These are phyloP conservation scores for Phyllostomus discolor DNA, from an alignment of 2,113 vertebrate species.

Conservation along the genomic window DNA sequence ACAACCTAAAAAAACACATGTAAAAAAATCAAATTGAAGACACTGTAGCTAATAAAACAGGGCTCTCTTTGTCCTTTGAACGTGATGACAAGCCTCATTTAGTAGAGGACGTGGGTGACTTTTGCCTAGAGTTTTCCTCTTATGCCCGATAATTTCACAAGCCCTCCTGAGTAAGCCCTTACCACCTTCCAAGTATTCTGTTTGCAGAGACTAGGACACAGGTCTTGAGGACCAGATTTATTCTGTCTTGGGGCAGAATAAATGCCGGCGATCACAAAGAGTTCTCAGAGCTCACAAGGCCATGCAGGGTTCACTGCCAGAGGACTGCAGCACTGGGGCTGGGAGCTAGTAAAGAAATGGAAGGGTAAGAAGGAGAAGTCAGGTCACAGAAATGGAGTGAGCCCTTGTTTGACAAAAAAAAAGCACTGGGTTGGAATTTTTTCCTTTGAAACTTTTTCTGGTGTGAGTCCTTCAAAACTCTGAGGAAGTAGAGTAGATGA, in stretches of 20 bases:
- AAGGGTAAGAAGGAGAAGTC: background rate
- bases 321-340: fast-evolving
- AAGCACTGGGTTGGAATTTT: background rate
- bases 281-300: background rate
- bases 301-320: too few relatives aligned
- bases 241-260: background rate
- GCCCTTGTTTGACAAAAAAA: background rate
- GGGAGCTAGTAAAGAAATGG: background rate
- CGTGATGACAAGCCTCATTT: slow-evolving; percentile 46
- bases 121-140: slow-evolving; percentile 50
- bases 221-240: too few relatives aligned
- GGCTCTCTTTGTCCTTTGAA: slow-evolving; percentile 54
- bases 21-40: slow-evolving; percentile 44
- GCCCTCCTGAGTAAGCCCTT: background rate
- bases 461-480: background rate
- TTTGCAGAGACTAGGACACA: background rate
- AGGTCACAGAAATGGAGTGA: background rate
- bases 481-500: background rate
- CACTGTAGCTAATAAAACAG: background rate
- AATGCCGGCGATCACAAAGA: background rate
- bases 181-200: background rate
- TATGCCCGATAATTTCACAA: background rate
- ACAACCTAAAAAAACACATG: background rate
- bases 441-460: background rate
- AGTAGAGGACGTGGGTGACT: background rate